Percentiles rank a stretch among this genome's conserved stretches.
phyloP scores from a whole-genome alignment of 2,888 invertebrate species.

The Cetonia aurata region DNA sequence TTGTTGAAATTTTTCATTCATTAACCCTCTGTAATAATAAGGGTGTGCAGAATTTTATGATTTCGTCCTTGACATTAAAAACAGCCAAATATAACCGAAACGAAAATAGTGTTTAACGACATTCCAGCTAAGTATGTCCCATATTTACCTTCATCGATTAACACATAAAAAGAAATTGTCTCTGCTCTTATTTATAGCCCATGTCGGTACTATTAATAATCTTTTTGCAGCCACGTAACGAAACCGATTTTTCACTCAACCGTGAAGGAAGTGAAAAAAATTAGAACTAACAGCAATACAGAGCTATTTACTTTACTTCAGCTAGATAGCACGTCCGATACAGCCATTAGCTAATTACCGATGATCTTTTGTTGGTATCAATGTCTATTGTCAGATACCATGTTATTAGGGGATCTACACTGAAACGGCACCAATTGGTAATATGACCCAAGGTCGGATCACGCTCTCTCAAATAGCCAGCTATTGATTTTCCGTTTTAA shows the following conservation, averaged over 20 bases:
- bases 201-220: neutral
- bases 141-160: conserved; percentile 7
- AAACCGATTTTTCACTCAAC: neutral
- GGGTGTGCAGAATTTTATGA: no score
- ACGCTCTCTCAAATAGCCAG: conserved; percentile 1
- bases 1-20: no score
- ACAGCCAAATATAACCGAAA: no score
- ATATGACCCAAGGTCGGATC: conserved; percentile 12
- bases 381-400: conserved; percentile 5
- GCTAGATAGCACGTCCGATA: neutral
- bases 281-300: neutral
- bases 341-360: conserved; percentile 24
- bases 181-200: neutral
- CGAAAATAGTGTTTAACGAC: neutral
- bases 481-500: conserved; percentile 12
- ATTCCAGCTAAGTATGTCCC: neutral
- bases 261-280: neutral
- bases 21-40: no score
- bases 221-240: neutral
- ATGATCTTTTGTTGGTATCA: conserved; percentile 26
- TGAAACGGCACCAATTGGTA: conserved; percentile 16
- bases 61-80: no score
- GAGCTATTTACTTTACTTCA: conserved; percentile 11
- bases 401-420: neutral
- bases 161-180: conserved; percentile 16